Percentiles rank a stretch among this genome's conserved stretches.
These are phyloP conservation scores for Montifringilla adamsi DNA, from an alignment of 2,113 vertebrate genomes.

Conservation along the genomic window DNA sequence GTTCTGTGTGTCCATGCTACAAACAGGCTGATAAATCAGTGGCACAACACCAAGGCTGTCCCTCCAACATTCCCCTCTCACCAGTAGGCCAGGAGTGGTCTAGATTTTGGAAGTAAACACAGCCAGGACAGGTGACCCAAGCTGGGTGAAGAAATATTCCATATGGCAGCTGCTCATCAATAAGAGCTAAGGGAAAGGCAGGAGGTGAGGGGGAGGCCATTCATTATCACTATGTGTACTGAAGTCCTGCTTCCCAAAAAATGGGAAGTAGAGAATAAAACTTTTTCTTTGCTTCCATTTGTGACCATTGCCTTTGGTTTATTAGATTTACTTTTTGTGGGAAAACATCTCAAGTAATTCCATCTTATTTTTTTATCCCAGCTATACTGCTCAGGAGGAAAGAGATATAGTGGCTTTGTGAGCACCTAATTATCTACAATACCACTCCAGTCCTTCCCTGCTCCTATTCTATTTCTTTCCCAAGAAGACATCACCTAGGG, in stretches of 20 bases:
- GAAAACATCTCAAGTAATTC: neutral
- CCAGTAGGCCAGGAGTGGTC: fast-evolving
- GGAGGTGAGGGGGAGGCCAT: no score
- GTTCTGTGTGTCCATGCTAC: neutral
- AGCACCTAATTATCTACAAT: neutral
- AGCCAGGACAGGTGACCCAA: neutral
- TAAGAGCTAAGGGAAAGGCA: neutral
- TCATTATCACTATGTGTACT: neutral
- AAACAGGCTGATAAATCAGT: neutral
- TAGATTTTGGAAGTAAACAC: no score
- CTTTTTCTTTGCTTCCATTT: neutral
- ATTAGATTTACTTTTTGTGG: neutral
- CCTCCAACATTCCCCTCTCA: neutral
- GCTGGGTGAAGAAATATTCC: neutral
- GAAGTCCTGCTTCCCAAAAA: neutral
- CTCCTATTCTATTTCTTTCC: neutral
- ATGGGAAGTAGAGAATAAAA: neutral
- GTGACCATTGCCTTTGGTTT: neutral
- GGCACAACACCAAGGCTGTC: neutral
- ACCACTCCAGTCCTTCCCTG: neutral
- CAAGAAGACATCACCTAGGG: neutral
- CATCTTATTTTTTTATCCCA: neutral
- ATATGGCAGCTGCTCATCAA: neutral
- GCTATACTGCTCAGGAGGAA: neutral
- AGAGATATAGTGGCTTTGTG: neutral